Percentiles rank a stretch among this genome's conserved stretches.
phyloP scores from a whole-genome alignment of 2,113 vertebrate species.

The Pao palembangensis region DNA sequence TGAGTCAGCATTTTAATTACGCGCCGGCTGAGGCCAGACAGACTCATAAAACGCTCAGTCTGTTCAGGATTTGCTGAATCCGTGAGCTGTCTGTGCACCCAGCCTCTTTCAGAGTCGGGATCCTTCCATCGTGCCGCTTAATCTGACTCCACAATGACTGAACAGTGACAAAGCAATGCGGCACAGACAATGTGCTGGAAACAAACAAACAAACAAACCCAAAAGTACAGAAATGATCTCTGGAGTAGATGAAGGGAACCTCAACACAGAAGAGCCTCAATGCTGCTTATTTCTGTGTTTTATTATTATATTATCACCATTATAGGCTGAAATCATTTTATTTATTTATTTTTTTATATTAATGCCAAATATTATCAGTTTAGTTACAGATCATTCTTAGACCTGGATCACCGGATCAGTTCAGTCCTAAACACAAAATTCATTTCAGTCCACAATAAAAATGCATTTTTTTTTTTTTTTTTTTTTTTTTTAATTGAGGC shows the following conservation, averaged over 20 bases:
- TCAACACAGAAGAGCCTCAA: no score
- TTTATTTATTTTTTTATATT: no score
- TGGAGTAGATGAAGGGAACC: conserved; percentile 1
- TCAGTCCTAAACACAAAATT: no score
- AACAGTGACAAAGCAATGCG: conserved; percentile 50
- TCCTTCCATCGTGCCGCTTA: conserved; percentile 26
- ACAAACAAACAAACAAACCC: conserved; percentile 6
- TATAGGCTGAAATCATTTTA: no score
- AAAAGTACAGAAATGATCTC: conserved; percentile 14
- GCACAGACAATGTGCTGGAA: conserved; percentile 36
- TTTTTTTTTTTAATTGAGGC: no score
- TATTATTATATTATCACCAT: no score
- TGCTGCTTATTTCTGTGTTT: no score
- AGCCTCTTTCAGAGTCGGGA: conserved; percentile 34
- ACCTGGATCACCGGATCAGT: no score
- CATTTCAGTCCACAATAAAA: no score
- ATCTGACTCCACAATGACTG: conserved; percentile 46
- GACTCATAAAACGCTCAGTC: conserved; percentile 44
- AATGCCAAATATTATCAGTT: no score
- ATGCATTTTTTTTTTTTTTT: no score
- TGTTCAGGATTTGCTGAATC: conserved; percentile 33
- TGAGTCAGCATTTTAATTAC: conserved; percentile 47
- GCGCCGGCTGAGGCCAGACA: conserved; percentile 35
- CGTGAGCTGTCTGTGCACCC: conserved; percentile 36
- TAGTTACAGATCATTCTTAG: no score